These are phyloP conservation scores for Tortrix viridana DNA, from an alignment of 2,888 invertebrate genomes.

Conservation along the genomic window DNA sequence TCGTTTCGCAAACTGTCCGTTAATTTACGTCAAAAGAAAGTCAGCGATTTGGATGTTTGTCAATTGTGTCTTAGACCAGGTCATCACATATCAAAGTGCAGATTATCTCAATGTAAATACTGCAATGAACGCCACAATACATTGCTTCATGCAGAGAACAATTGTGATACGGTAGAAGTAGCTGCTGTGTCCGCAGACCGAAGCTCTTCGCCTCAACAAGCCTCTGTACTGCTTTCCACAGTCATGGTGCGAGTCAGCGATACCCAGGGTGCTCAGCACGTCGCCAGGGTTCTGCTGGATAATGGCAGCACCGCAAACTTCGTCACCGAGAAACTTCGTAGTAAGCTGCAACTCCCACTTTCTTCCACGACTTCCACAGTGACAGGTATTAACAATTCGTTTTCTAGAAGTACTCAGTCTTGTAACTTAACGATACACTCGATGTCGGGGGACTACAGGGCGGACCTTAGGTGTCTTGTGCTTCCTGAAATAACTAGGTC, in stretches of 20 bases:
- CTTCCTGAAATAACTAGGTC: conserved; percentile 38
- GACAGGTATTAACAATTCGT: conserved; percentile 40
- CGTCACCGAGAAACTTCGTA: conserved; percentile 32
- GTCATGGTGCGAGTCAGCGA: conserved; percentile 26
- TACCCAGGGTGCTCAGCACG: conserved; percentile 15
- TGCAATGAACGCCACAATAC: conserved; percentile 14
- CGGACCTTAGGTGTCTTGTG: conserved; percentile 36
- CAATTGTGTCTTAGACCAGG: conserved; percentile 15
- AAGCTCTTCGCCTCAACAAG: not conserved
- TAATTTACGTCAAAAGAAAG: conserved; percentile 13
- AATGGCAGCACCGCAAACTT: conserved; percentile 34
- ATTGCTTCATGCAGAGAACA: not conserved
- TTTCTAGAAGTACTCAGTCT: conserved; percentile 36
- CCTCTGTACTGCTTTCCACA: conserved; percentile 32
- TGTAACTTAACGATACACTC: conserved; percentile 36
- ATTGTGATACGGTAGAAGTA: conserved; percentile 1
- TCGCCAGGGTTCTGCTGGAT: conserved; percentile 20
- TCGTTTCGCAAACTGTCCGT: conserved; percentile 14
- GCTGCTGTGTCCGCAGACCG: not conserved
- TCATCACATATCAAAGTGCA: conserved; percentile 7
- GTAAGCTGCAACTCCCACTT: conserved; percentile 33
- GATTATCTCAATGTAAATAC: conserved; percentile 5
- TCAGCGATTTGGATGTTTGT: conserved; percentile 3
- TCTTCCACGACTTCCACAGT: conserved; percentile 36
- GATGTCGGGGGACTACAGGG: conserved; percentile 30